Evolutionary conservation across 2,888 invertebrate genomes (phyloP).

Genomic region (Allygus modestus): DNA sequence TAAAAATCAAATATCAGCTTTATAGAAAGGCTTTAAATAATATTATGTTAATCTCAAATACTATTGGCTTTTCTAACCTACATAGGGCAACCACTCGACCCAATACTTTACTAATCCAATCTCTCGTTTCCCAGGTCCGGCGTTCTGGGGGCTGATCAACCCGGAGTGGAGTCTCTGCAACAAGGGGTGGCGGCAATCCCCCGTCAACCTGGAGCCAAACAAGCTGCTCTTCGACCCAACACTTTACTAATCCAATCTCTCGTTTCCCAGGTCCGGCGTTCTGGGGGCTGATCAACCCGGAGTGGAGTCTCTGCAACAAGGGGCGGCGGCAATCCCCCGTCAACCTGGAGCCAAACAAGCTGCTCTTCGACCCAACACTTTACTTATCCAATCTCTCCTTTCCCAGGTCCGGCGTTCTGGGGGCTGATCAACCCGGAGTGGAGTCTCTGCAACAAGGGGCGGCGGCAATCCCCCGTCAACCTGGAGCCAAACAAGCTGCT

Average conservation of each 20-base stretch:
- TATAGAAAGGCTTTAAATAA: too few species aligned
- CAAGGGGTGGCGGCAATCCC: conserved; percentile 97
- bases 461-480: conserved; percentile 98
- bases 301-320: conserved; percentile 98
- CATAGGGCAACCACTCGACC: too few species aligned
- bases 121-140: conserved; percentile 85
- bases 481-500: conserved; percentile 92
- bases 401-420: conserved; percentile 97
- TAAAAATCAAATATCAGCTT: too few species aligned
- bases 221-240: too few species aligned
- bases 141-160: conserved; percentile 99
- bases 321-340: conserved; percentile 98
- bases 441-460: conserved; percentile 98
- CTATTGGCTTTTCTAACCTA: too few species aligned
- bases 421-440: conserved; percentile 98
- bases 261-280: conserved; percentile 91
- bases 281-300: conserved; percentile 98
- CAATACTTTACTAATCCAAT: too few species aligned
- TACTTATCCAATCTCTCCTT: too few species aligned
- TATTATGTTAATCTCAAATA: too few species aligned
- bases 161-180: conserved; percentile 99
- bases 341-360: conserved; percentile 95
- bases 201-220: conserved; percentile 99
- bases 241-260: conserved; percentile 80
- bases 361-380: too few species aligned